Conservation (phyloP, 2,888 invertebrate species). For the Synanthedon formicaeformis region DNA sequence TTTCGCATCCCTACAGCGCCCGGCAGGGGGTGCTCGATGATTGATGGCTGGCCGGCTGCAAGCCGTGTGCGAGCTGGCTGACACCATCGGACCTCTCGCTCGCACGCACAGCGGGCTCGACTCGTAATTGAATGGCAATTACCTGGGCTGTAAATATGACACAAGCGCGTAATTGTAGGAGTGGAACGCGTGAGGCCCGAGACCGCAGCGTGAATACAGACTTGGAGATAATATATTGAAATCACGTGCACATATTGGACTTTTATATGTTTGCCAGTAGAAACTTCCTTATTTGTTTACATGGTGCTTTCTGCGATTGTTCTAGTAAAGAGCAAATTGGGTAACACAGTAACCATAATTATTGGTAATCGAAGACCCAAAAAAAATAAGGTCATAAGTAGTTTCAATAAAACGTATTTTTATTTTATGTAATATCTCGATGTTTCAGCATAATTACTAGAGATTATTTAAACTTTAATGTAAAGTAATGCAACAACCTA, state of each 20-base stretch:
- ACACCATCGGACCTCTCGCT: slow-evolving; percentile 27
- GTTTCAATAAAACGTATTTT: too few species aligned
- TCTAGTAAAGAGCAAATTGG: too few species aligned
- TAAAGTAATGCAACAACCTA: too few species aligned
- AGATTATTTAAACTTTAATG: too few species aligned
- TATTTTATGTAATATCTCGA: too few species aligned
- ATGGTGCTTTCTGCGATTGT: too few species aligned
- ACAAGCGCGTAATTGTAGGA: slow-evolving; percentile 69
- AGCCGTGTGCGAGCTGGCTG: slow-evolving; percentile 31
- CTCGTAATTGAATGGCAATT: slow-evolving; percentile 71
- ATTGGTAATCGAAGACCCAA: too few species aligned
- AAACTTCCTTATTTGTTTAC: too few species aligned
- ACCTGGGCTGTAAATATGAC: slow-evolving; percentile 72
- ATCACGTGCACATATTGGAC: slow-evolving; percentile 10
- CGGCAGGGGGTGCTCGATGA: slow-evolving; percentile 66
- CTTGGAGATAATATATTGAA: slow-evolving; percentile 59
- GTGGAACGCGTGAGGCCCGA: slow-evolving; percentile 55
- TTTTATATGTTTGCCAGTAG: not conserved
- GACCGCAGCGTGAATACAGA: slow-evolving; percentile 47
- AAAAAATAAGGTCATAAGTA: too few species aligned
- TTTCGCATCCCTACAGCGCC: slow-evolving; percentile 61
- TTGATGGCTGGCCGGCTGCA: slow-evolving; percentile 63
- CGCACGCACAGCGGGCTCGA: slow-evolving; percentile 47
- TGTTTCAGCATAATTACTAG: too few species aligned
- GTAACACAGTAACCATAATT: too few species aligned